Percentiles rank a stretch among this genome's conserved stretches.
These are phyloP conservation scores for Magallana angulata DNA, from an alignment of 1,140 invertebrate genomes.

Conservation along the genomic window DNA sequence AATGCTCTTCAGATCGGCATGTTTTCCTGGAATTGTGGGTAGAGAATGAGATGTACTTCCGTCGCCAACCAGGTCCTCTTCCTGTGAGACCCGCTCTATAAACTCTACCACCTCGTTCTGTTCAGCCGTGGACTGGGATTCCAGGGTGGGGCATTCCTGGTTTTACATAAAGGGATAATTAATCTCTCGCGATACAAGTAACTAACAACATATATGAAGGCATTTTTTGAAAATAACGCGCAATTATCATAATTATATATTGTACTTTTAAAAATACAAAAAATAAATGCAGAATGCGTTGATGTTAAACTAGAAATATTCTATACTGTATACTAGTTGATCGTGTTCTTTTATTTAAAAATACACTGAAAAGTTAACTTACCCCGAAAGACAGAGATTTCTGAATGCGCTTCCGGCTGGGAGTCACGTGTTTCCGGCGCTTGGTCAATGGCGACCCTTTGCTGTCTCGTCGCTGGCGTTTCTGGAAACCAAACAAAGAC, in stretches of 20 bases:
- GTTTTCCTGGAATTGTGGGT: conserved; percentile 50
- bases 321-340: no score
- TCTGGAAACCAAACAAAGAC: conserved; percentile 31
- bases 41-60: conserved; percentile 49
- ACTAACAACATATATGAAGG: no score
- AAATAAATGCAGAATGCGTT: not conserved
- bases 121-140: not conserved
- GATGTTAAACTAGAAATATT: no score
- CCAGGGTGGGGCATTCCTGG: not conserved
- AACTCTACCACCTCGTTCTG: not conserved
- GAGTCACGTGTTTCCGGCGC: conserved; percentile 11
- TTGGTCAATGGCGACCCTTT: not conserved
- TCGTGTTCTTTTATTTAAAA: not conserved
- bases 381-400: conserved; percentile 7
- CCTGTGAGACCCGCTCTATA: not conserved
- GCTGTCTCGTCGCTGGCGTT: conserved; percentile 2
- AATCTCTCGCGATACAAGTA: no score
- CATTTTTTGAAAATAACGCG: no score
- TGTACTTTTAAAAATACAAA: no score
- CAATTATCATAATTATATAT: no score
- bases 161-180: no score
- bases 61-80: conserved; percentile 48
- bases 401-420: not conserved
- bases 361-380: not conserved
- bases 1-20: conserved; percentile 51